phyloP scores from a whole-genome alignment of 2,888 invertebrate species.

The Eupithecia vulgata region DNA sequence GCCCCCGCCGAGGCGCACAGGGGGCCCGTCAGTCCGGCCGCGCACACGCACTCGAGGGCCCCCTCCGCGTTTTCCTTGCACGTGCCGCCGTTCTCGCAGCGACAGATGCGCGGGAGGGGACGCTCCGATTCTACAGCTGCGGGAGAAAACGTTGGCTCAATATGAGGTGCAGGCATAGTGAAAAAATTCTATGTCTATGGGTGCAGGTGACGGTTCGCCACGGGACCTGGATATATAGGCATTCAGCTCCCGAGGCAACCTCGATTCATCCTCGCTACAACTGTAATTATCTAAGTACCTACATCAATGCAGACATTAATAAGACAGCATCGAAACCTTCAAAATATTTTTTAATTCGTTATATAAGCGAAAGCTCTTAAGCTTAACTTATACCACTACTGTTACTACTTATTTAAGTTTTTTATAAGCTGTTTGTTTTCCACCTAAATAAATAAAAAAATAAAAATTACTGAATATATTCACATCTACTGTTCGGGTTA shows the following conservation, averaged over 20 bases:
- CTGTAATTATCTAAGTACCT: neutral
- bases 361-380: too few species aligned
- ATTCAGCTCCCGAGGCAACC: neutral
- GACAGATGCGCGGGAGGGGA: constrained; percentile 90
- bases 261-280: neutral
- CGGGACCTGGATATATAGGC: too few species aligned
- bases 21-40: constrained; percentile 86
- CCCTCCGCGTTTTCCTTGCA: constrained; percentile 83
- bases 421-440: too few species aligned
- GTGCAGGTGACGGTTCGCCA: too few species aligned
- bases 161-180: too few species aligned
- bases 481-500: too few species aligned
- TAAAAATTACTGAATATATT: too few species aligned
- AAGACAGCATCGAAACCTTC: neutral
- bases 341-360: neutral
- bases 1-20: constrained; percentile 86
- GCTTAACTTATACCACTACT: too few species aligned
- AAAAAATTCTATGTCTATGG: too few species aligned
- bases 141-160: neutral
- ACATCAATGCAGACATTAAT: neutral
- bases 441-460: too few species aligned
- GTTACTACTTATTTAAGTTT: too few species aligned
- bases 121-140: constrained; percentile 89
- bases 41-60: constrained; percentile 87
- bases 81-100: constrained; percentile 93